phyloP scores from a whole-genome alignment of 2,113 vertebrate species.

The Hippocampus barbouri region DNA sequence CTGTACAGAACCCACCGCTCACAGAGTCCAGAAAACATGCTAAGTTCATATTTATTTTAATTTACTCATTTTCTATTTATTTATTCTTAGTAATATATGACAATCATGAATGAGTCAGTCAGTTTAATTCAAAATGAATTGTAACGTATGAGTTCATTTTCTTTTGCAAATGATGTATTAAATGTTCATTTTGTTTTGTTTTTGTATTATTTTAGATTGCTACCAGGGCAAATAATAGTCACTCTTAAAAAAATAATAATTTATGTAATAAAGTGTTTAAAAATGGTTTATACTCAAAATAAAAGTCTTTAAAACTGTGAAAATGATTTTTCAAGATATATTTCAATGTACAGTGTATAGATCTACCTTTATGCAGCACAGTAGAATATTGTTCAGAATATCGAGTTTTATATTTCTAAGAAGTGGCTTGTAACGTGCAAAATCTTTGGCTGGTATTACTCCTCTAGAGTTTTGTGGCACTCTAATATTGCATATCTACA shows the following conservation, averaged over 20 bases:
- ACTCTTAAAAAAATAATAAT: constrained; percentile 94
- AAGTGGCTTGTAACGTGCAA: constrained; percentile 82
- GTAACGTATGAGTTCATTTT: constrained; percentile 84
- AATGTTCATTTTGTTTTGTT: constrained; percentile 97
- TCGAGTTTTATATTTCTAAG: constrained; percentile 84
- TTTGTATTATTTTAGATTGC: constrained; percentile 99
- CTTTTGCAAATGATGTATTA: constrained; percentile 99
- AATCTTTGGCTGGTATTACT: constrained; percentile 80
- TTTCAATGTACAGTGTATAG: constrained; percentile 84
- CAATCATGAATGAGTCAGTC: constrained; percentile 98
- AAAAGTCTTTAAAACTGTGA: constrained; percentile 99
- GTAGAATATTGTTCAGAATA: constrained; percentile 83
- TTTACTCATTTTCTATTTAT: constrained; percentile 64
- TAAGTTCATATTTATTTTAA: constrained; percentile 86
- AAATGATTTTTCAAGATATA: constrained; percentile 85
- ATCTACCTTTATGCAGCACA: constrained; percentile 81
- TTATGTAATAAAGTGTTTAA: constrained; percentile 99
- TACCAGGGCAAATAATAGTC: constrained; percentile 97
- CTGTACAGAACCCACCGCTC: constrained; percentile 93
- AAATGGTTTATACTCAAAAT: constrained; percentile 99
- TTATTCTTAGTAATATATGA: constrained; percentile 95
- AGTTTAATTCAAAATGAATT: constrained; percentile 86
- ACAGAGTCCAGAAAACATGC: constrained; percentile 85
- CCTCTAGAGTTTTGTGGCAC: constrained; percentile 79
- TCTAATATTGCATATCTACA: constrained; percentile 76